Evolutionary conservation across 2,888 invertebrate genomes (phyloP).

Genomic region (Leptinotarsa tumamoca): DNA sequence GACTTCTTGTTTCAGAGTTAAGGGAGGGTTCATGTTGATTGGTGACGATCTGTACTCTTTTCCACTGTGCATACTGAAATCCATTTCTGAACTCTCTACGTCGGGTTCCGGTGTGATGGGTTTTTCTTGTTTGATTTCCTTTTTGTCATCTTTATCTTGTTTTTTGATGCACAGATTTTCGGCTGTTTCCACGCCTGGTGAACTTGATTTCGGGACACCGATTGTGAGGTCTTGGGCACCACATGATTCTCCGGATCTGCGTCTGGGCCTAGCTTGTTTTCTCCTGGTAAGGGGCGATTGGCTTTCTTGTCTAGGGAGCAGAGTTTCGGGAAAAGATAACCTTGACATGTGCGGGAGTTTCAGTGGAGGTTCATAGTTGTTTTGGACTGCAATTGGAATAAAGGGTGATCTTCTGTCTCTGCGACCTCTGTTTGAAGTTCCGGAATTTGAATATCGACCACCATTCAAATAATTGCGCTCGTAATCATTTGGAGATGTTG

Average conservation of each 20-base stretch:
- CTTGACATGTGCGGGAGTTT: constrained; percentile 67
- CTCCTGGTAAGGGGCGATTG: constrained; percentile 85
- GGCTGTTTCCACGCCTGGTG: constrained; percentile 62
- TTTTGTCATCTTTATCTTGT: constrained; percentile 54
- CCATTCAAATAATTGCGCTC: constrained; percentile 57
- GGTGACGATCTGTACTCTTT: constrained; percentile 66
- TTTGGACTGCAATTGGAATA: constrained; percentile 60
- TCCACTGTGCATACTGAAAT: constrained; percentile 59
- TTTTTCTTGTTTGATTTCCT: constrained; percentile 54
- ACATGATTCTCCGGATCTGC: constrained; percentile 82
- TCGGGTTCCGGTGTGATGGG: constrained; percentile 49
- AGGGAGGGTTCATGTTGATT: constrained; percentile 63
- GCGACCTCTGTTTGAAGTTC: constrained; percentile 36
- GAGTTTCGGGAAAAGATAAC: constrained; percentile 65
- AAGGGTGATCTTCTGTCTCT: constrained; percentile 57
- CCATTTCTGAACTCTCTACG: constrained; percentile 59
- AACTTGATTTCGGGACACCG: constrained; percentile 33
- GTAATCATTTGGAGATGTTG: constrained; percentile 66
- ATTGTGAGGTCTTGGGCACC: constrained; percentile 74
- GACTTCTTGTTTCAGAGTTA: constrained; percentile 63
- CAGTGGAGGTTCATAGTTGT: constrained; percentile 65
- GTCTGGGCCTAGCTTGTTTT: constrained; percentile 87
- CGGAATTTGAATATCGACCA: constrained; percentile 53
- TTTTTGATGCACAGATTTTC: constrained; percentile 76
- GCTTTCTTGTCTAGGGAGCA: constrained; percentile 68